Evolutionary conservation across 1,140 invertebrate genomes (phyloP).

Genomic region (Heliconius himera): DNA sequence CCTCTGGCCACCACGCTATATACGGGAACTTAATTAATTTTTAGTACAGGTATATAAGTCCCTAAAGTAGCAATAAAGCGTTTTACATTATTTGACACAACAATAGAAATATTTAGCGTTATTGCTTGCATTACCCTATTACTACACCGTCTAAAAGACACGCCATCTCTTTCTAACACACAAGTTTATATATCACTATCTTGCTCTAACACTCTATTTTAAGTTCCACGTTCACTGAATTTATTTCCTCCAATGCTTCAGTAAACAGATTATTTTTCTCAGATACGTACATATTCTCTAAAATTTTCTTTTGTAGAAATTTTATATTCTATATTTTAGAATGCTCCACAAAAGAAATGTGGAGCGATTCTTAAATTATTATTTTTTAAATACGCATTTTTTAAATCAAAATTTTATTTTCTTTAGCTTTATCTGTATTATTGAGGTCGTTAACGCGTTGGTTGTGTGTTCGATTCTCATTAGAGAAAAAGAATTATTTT

Average conservation of each 20-base stretch:
- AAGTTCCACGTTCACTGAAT: conserved; percentile 51
- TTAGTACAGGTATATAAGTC: not conserved
- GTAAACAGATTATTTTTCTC: conserved; percentile 49
- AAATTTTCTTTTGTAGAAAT: conserved; percentile 30
- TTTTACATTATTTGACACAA: conserved; percentile 18
- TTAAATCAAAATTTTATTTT: not conserved
- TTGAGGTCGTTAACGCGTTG: too few species aligned
- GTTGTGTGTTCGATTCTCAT: too few species aligned
- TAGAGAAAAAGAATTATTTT: too few species aligned
- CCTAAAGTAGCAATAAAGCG: not conserved
- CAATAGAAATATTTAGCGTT: conserved; percentile 45
- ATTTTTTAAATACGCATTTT: not conserved
- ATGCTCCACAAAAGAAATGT: not conserved
- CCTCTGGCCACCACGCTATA: too few species aligned
- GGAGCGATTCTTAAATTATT: not conserved
- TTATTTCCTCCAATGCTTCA: conserved; percentile 50
- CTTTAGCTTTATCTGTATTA: too few species aligned
- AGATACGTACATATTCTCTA: conserved; percentile 26
- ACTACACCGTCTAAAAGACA: conserved; percentile 39
- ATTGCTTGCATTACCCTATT: conserved; percentile 51
- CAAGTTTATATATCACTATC: conserved; percentile 28
- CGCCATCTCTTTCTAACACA: conserved; percentile 40
- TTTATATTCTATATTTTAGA: conserved; percentile 18
- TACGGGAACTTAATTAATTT: not conserved
- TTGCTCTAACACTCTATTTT: conserved; percentile 41